A percentile compares a stretch with the other conserved stretches of the same genome.
Evolutionary conservation across 2,113 vertebrate genomes (phyloP).

Genomic region (Chrysemys picta): DNA sequence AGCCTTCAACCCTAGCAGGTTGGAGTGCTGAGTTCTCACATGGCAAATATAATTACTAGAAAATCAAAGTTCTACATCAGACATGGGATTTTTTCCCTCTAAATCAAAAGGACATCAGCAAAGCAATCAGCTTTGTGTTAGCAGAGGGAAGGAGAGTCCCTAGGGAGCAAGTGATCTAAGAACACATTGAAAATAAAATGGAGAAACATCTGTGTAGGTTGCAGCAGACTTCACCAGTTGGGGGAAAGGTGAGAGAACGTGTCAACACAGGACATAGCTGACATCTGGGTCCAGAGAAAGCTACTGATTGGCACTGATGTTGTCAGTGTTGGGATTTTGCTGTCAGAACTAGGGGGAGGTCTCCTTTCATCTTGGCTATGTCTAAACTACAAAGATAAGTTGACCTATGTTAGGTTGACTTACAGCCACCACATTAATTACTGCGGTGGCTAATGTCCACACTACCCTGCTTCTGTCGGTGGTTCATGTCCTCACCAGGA

Average conservation of each 20-base stretch:
- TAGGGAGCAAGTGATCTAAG: slow-evolving; percentile 36
- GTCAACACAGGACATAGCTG: background rate
- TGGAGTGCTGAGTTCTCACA: slow-evolving; percentile 1
- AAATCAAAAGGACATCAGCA: slow-evolving; percentile 58
- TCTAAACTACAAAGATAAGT: too few species aligned
- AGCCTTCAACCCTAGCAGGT: slow-evolving; percentile 46
- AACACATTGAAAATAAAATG: slow-evolving; percentile 42
- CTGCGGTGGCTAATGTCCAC: too few species aligned
- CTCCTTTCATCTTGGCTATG: background rate
- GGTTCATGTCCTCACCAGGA: too few species aligned
- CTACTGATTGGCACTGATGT: background rate
- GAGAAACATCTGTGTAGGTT: background rate
- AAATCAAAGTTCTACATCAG: slow-evolving; percentile 65
- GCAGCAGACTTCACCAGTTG: background rate
- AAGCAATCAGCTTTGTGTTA: background rate
- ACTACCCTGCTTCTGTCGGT: too few species aligned
- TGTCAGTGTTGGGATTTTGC: background rate
- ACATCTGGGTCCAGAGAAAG: background rate
- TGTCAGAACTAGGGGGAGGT: background rate
- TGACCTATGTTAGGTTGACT: too few species aligned
- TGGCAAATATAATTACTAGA: slow-evolving; percentile 51
- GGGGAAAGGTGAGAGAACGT: slow-evolving; percentile 8
- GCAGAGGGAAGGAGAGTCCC: background rate
- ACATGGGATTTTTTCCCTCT: slow-evolving; percentile 30
- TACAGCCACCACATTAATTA: too few species aligned